phyloP scores from a whole-genome alignment of 2,797 vertebrate genomes.

The Podarcis lilfordi region DNA sequence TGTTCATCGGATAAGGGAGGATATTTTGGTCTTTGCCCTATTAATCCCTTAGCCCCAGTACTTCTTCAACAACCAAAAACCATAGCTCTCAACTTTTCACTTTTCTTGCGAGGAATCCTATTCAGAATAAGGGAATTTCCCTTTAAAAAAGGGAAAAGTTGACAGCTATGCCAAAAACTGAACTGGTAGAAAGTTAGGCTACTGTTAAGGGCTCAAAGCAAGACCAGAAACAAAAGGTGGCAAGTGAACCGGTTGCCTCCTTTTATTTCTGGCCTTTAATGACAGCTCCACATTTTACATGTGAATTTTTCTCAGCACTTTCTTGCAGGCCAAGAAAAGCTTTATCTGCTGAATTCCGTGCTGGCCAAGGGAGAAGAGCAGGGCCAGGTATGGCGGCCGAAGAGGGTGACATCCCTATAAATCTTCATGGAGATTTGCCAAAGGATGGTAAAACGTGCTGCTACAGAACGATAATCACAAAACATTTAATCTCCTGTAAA shows the following conservation, averaged over 20 bases:
- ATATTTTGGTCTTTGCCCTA: background rate
- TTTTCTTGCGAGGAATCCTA: too few relatives aligned
- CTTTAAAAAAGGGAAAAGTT: too few relatives aligned
- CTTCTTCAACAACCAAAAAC: background rate
- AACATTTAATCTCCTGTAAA: background rate
- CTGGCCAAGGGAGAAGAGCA: background rate
- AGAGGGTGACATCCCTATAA: background rate
- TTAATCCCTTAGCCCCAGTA: background rate
- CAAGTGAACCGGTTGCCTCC: too few relatives aligned
- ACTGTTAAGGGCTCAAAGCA: too few relatives aligned
- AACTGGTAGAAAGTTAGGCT: too few relatives aligned
- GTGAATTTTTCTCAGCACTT: background rate
- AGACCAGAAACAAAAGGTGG: too few relatives aligned
- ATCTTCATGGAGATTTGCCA: background rate
- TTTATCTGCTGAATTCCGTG: background rate
- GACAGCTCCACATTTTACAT: too few relatives aligned
- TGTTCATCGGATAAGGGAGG: background rate
- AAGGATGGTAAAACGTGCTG: background rate
- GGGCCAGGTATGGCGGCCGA: background rate
- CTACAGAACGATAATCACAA: too few relatives aligned
- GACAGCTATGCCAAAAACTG: too few relatives aligned
- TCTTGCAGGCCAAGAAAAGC: background rate
- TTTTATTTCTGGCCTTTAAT: background rate
- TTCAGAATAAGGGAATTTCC: too few relatives aligned
- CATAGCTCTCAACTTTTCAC: too few relatives aligned